phyloP scores from a whole-genome alignment of 2,113 vertebrate species.

The Gobiocypris rarus region DNA sequence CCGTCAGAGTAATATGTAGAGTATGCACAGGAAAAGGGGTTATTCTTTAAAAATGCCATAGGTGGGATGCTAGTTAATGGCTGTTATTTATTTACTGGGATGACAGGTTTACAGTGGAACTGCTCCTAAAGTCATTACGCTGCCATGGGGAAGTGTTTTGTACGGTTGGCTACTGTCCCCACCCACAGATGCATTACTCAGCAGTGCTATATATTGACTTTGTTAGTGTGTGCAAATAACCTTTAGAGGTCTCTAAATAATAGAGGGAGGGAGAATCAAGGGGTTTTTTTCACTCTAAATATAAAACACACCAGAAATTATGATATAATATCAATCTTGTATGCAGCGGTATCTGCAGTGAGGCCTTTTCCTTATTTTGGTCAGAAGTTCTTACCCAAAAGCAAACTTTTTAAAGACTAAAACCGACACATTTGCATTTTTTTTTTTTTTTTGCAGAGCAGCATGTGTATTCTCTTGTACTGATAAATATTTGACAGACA shows the following conservation, averaged over 20 bases:
- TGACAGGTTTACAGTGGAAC: conserved; percentile 46
- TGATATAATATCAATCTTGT: not conserved
- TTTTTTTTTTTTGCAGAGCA: not conserved
- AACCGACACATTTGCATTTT: not conserved
- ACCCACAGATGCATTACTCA: conserved; percentile 28
- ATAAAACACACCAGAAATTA: not conserved
- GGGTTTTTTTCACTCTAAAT: not conserved
- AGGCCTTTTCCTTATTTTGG: not conserved
- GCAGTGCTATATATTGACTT: conserved; percentile 11
- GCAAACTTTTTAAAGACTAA: too few species aligned
- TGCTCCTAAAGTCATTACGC: conserved; percentile 36
- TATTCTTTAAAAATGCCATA: conserved; percentile 5
- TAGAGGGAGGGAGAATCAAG: not conserved
- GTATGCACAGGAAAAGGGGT: conserved; percentile 9
- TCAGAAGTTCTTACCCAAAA: too few species aligned
- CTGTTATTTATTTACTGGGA: conserved; percentile 31
- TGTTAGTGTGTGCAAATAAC: conserved; percentile 30
- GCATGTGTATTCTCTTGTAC: not conserved
- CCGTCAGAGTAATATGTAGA: conserved; percentile 10
- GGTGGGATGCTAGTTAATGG: conserved; percentile 36
- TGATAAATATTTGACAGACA: not conserved
- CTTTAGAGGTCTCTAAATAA: conserved; percentile 36
- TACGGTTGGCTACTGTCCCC: conserved; percentile 10
- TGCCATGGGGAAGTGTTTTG: conserved; percentile 37
- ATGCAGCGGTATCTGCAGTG: not conserved